phyloP scores from a whole-genome alignment of 2,113 vertebrate genomes.

The Puffinus mauretanicus region DNA sequence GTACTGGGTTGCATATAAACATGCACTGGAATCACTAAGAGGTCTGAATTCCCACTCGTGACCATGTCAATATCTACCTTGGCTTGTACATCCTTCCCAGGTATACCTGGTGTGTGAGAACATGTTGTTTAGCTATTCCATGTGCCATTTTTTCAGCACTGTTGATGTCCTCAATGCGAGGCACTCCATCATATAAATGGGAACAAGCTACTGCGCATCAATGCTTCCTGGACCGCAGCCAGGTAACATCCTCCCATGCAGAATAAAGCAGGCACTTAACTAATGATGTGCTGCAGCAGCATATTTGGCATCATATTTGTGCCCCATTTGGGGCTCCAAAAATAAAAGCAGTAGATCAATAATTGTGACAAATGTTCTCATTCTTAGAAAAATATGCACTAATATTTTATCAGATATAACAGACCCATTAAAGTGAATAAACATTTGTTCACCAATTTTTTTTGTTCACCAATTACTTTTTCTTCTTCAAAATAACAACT shows the following conservation, averaged over 20 bases:
- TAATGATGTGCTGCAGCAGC: neutral
- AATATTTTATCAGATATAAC: neutral
- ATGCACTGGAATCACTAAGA: neutral
- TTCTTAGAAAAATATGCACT: neutral
- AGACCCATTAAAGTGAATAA: neutral
- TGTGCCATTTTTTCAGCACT: neutral
- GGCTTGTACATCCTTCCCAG: neutral
- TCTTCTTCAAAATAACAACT: neutral
- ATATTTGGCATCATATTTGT: neutral
- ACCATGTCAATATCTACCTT: neutral
- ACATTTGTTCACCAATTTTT: neutral
- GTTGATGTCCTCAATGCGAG: neutral
- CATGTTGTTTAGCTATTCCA: neutral
- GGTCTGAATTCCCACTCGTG: neutral
- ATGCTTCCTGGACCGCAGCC: neutral
- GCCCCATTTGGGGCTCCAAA: neutral
- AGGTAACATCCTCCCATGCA: slow-evolving; percentile 1
- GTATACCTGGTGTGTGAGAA: neutral
- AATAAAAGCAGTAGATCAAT: neutral
- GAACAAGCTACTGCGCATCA: neutral
- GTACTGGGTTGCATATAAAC: neutral
- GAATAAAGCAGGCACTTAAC: neutral
- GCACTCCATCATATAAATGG: neutral
- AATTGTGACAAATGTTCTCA: neutral
- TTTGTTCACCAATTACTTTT: neutral